phyloP scores from a whole-genome alignment of 2,797 vertebrate species.

The Peromyscus attwateri region DNA sequence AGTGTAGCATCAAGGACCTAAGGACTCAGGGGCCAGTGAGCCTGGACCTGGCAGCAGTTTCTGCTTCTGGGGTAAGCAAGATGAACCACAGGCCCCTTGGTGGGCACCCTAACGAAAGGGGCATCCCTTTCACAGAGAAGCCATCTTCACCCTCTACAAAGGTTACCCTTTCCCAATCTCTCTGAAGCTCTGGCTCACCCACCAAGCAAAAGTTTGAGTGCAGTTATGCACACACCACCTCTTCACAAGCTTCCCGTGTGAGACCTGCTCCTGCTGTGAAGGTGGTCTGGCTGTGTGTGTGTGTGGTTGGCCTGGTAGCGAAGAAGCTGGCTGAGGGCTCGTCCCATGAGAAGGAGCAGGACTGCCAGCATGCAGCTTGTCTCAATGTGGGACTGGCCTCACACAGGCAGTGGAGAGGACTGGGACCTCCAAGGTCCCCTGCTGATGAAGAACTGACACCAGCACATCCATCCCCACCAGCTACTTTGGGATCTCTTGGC shows the following conservation, averaged over 20 bases:
- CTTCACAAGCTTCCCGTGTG: not conserved
- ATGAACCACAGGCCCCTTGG: not conserved
- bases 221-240: not conserved
- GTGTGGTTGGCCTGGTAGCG: not conserved
- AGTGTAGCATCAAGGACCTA: not conserved
- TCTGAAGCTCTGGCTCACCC: not conserved
- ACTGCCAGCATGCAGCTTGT: not conserved
- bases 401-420: not conserved
- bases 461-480: not conserved
- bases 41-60: not conserved
- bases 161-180: not conserved
- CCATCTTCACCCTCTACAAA: not conserved
- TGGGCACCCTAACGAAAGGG: not conserved
- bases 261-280: not conserved
- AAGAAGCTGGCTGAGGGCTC: not conserved
- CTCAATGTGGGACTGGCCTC: too few species aligned
- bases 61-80: not conserved
- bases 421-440: not conserved
- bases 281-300: not conserved
- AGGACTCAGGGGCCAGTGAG: accelerated
- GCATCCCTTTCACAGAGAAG: not conserved
- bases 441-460: not conserved
- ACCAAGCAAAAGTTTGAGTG: not conserved
- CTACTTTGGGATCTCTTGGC: not conserved
- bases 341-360: not conserved